Evolutionary conservation across 2,797 vertebrate species (phyloP).

Genomic region (Huso huso): DNA sequence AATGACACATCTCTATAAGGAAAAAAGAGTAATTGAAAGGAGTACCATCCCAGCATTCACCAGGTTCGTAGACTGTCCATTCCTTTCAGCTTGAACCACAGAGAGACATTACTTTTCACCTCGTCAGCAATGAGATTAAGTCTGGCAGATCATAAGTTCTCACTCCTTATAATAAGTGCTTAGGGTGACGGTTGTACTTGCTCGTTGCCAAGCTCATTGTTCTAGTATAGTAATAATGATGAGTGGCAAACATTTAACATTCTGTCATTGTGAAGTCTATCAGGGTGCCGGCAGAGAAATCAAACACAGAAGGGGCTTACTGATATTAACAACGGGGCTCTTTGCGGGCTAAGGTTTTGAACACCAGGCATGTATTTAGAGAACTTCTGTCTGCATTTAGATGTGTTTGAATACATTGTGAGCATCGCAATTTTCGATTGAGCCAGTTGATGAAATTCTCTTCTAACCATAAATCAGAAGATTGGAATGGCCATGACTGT

Average conservation of each 20-base stretch:
- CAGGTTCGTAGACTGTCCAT: too few relatives aligned
- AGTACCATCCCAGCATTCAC: background rate
- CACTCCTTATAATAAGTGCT: conserved; percentile 2
- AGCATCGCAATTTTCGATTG: too few relatives aligned
- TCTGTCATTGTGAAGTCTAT: conserved; percentile 14
- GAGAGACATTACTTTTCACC: conserved; percentile 4
- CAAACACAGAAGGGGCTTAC: conserved; percentile 3
- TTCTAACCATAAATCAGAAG: too few relatives aligned
- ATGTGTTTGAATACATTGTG: too few relatives aligned
- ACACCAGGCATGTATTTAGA: too few relatives aligned
- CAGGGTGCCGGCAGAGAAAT: conserved; percentile 18
- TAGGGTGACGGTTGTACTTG: conserved; percentile 18
- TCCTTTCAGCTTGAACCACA: conserved; percentile 9
- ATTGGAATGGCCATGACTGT: too few relatives aligned
- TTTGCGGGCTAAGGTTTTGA: too few relatives aligned
- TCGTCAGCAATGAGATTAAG: conserved; percentile 6
- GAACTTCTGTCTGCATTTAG: too few relatives aligned
- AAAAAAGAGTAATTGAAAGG: background rate
- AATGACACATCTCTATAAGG: background rate
- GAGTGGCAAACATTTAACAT: conserved; percentile 19
- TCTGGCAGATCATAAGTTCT: conserved; percentile 8
- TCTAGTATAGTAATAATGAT: conserved; percentile 20
- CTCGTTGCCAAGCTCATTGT: conserved; percentile 14
- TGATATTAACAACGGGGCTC: too few relatives aligned
- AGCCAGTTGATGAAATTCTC: too few relatives aligned